Conservation (phyloP, 2,888 invertebrate species). For the Netelia fuscicornis region DNA sequence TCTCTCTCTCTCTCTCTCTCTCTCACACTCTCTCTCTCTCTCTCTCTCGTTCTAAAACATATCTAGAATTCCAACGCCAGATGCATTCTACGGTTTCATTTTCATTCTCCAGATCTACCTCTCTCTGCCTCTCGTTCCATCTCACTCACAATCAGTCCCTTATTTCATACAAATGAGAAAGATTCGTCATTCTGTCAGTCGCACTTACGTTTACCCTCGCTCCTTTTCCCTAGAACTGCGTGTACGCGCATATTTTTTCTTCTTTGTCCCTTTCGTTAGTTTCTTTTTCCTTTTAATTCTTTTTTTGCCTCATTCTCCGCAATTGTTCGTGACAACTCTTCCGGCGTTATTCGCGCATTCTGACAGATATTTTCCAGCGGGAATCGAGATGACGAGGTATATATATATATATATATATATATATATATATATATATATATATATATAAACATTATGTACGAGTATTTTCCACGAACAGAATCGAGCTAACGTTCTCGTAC, state of each 20-base stretch:
- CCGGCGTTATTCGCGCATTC: constrained; percentile 36
- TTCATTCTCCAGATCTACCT: constrained; percentile 1
- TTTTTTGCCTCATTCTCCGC: not conserved
- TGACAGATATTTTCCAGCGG: not conserved
- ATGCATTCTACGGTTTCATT: constrained; percentile 52
- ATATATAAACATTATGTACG: not conserved
- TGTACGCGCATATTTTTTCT: not conserved
- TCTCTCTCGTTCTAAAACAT: constrained; percentile 36
- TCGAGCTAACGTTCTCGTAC: not conserved
- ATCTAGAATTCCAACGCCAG: constrained; percentile 34
- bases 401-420: not conserved
- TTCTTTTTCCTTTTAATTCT: not conserved
- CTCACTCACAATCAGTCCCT: not conserved
- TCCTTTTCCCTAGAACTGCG: not conserved
- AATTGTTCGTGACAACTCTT: constrained; percentile 46
- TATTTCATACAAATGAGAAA: constrained; percentile 53
- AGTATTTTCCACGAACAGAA: no score
- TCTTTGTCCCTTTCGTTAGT: not conserved
- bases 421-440: not conserved
- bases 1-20: constrained; percentile 18
- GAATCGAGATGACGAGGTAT: not conserved
- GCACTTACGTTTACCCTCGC: constrained; percentile 1
- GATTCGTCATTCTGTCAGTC: constrained; percentile 33
- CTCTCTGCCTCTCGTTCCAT: not conserved
- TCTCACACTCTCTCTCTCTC: no score